Percentiles rank a stretch among this genome's conserved stretches.
phyloP scores from a whole-genome alignment of 2,113 vertebrate genomes.

The Tympanuchus pallidicinctus region DNA sequence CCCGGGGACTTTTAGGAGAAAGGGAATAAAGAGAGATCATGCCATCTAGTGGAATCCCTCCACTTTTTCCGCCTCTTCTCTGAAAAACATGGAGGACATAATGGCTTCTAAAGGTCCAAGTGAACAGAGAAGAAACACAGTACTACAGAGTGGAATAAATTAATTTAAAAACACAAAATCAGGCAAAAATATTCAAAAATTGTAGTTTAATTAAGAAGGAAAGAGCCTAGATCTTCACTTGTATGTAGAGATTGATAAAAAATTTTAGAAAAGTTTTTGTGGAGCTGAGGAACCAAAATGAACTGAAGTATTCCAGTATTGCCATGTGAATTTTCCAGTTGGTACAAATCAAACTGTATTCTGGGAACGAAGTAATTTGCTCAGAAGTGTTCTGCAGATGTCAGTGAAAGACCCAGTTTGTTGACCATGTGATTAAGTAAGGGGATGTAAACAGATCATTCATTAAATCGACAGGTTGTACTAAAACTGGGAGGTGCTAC shows the following conservation, averaged over 20 bases:
- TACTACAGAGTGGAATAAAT: background rate
- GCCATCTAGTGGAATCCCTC: background rate
- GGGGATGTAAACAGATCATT: background rate
- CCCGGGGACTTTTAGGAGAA: background rate
- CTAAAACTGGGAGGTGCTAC: background rate
- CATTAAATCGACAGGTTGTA: background rate
- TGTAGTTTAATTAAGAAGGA: background rate
- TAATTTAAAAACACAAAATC: background rate
- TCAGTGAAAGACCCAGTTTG: background rate
- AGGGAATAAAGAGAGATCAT: background rate
- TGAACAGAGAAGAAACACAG: background rate
- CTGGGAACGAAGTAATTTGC: background rate
- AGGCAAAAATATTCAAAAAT: background rate
- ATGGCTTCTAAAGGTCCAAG: background rate
- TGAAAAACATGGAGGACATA: background rate
- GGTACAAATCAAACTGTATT: background rate
- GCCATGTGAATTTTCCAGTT: background rate
- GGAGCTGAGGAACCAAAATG: background rate
- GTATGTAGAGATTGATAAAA: background rate
- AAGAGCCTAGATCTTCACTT: background rate
- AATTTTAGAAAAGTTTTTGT: background rate
- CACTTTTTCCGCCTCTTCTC: background rate
- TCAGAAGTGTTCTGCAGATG: background rate
- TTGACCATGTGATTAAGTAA: slow-evolving; percentile 8
- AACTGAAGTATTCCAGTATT: background rate